phyloP scores from a whole-genome alignment of 2,888 invertebrate genomes.

The Eupithecia insigniata region DNA sequence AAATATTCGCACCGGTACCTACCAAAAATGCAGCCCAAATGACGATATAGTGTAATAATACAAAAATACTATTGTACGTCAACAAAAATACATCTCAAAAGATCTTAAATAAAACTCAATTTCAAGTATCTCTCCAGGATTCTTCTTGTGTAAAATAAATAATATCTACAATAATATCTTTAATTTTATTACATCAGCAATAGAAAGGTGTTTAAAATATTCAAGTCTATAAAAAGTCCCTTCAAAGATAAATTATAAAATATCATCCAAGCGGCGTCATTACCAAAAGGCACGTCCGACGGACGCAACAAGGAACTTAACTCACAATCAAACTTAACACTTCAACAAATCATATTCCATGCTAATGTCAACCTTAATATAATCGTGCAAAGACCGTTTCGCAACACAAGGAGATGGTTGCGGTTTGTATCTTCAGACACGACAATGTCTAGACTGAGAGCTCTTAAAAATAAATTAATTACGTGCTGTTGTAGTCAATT shows the following conservation, averaged over 20 bases:
- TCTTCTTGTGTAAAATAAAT: too few relatives aligned
- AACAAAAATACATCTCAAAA: too few relatives aligned
- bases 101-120: too few relatives aligned
- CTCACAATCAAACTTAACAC: conserved; percentile 43
- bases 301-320: conserved; percentile 56
- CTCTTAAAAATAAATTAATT: conserved; percentile 36
- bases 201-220: too few relatives aligned
- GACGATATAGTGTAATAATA: too few relatives aligned
- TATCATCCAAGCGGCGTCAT: conserved; percentile 53
- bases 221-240: conserved; percentile 10
- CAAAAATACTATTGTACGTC: too few relatives aligned
- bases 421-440: conserved; percentile 38
- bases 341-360: conserved; percentile 22
- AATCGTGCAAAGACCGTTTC: conserved; percentile 13
- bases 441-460: conserved; percentile 57
- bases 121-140: too few relatives aligned
- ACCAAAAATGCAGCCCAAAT: too few relatives aligned
- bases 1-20: too few relatives aligned
- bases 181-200: too few relatives aligned
- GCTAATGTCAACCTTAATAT: conserved; percentile 40
- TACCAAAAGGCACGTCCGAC: conserved; percentile 63
- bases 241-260: conserved; percentile 36
- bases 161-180: too few relatives aligned
- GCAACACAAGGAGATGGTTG: conserved; percentile 10
- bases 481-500: conserved; percentile 20